Base-by-base conservation (phyloP, 2,113 vertebrate genomes). In the Cryptomyrus ogoouensis region DNA sequence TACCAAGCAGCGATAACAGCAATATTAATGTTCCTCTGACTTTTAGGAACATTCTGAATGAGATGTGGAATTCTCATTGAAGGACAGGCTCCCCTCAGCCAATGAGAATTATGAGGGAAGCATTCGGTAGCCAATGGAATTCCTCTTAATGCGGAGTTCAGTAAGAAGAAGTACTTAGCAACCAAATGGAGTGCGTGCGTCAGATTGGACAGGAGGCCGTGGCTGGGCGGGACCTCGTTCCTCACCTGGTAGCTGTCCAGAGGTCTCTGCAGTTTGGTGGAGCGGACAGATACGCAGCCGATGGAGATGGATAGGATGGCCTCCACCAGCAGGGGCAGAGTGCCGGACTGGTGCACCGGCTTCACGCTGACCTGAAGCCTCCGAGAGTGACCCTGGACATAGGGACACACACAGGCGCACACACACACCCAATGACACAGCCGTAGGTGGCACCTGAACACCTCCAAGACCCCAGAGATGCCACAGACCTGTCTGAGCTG, bases 201-300 rank as follows among this genome's bases (percentile, higher is more conserved):
- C 62, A 47, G 87, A 88, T 3, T 80, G 70, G 66, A 86, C 10
- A 3, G 44, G 9, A 49, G 21, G 17, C 49, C 1, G 24, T 6
- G n/a, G 5, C 46, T 15, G 27, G 13, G n/a, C 9, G 46, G 31
- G 24, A 35, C 27, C 42, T 21, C 88, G 87, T 83, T 17, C 91
- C 94, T 94, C 93, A 99, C 98, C 98, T 99, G 98, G 94, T 99
- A 99, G 93, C 98, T 99, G 95, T 99, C 98, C 86, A 99, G 95
- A 0, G 98, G 97, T 92, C 98, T 96, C 89, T 99, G 98, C 39
- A 99, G 94, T 93, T 97, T 99, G 91, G 97, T 97, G 92, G 97
- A 99, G 87, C 98, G 96, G 74, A 96, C 97, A 0, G 97, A 98
- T 89, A 99, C 97, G 5, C 98, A 98, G 93, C 98, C 98, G 19